Evolutionary conservation across 2,888 invertebrate species (phyloP), one percentile per base, ranked within the genome.

Genomic region (Amphiduros pacificus): DNA sequence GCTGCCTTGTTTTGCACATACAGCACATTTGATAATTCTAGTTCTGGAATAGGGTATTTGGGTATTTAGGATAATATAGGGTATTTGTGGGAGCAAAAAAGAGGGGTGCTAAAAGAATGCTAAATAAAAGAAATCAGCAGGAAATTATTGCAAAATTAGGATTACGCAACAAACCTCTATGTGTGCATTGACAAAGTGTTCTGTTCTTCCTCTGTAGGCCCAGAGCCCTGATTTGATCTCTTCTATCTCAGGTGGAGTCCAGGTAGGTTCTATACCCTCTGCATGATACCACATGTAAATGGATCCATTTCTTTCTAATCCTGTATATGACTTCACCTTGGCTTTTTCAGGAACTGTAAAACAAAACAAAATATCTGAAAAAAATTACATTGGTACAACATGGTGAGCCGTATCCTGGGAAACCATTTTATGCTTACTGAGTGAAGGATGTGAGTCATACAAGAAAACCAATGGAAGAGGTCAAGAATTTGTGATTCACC

Each of bases 251-350:
- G 87, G 85, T 0, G 90, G 84, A 14, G 79, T 75, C 93, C 93
- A 94, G 31, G 82, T 74, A 0, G 93, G 93, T 0, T 87, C 85
- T 0, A 86, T 81, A 1, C 84, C 85, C 71, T 92, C 92, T 0
- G 88, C 89, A 73, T 93, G 91, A 72, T 90, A 88, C 94, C 93
- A 94, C 17, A 93, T 83, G 83, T 91, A 92, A 6, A 94, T 87
- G 14, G 88, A 87, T 0, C 88, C 87, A 72, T 92, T 91, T 0
- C 86, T 83, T 80, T 94, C 94, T 17, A 83, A 81, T 0, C 87
- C 85, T 0, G 82, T 84, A 90, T 91, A 93, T 0, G 87, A 87
- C 69, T 87, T 89, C 2, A 90, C 86, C 55, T 87, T 87, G 0
- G 90, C 89, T 0, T 87, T 86, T 49, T 87, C 86, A 0, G 91